Evolutionary conservation across 2,113 vertebrate genomes (phyloP).

Genomic region (Sinosuthora webbiana): DNA sequence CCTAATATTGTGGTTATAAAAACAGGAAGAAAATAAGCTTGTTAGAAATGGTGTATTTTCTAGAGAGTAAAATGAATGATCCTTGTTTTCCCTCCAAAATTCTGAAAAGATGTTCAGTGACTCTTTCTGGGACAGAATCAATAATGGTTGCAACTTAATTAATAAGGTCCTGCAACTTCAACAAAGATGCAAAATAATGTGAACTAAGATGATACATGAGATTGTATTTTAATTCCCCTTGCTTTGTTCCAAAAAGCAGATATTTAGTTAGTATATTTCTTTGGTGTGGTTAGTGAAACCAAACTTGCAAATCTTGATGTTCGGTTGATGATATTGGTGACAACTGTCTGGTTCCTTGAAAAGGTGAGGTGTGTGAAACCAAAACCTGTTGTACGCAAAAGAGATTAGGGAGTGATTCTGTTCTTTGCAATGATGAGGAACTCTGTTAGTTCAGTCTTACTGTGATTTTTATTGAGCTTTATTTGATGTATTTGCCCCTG

Average conservation of each 20-base stretch:
- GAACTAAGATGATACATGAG: neutral
- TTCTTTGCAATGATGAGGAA: conserved; percentile 21
- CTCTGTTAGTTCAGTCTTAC: conserved; percentile 37
- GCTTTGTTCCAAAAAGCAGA: neutral
- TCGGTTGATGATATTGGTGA: neutral
- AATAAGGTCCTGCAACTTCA: neutral
- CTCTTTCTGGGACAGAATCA: neutral
- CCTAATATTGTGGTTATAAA: neutral
- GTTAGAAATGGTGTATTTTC: neutral
- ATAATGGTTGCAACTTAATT: neutral
- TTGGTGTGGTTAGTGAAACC: neutral
- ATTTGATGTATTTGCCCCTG: conserved; percentile 13
- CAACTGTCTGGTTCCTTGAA: neutral
- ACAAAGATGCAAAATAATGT: neutral
- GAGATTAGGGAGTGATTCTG: conserved; percentile 9
- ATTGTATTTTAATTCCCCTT: neutral
- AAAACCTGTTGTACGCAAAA: neutral
- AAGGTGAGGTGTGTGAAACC: conserved; percentile 28
- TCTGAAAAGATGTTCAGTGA: neutral
- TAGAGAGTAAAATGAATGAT: neutral
- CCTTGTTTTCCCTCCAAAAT: neutral
- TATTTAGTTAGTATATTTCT: neutral
- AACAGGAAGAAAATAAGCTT: neutral
- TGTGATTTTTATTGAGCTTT: conserved; percentile 14
- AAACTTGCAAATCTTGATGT: neutral